Conservation (phyloP, 1,140 invertebrate genomes). For the Zaprionus vittiger region DNA sequence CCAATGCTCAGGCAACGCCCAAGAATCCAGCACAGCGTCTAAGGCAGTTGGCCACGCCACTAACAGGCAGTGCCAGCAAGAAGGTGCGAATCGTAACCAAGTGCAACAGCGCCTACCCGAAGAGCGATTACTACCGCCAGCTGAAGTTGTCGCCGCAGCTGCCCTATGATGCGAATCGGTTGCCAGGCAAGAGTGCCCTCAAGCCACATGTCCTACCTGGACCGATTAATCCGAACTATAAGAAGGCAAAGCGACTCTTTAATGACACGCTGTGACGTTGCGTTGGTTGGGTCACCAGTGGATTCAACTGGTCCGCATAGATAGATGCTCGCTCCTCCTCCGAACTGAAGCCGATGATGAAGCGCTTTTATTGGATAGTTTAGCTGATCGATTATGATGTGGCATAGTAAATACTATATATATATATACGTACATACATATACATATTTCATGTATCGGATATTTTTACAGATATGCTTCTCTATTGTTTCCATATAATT, state of each 20-base stretch:
- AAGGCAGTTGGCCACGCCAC: slow-evolving; percentile 32
- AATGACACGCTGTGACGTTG: slow-evolving; percentile 80
- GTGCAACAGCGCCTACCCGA: slow-evolving; percentile 88
- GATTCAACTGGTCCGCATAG: slow-evolving; percentile 23
- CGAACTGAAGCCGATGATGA: slow-evolving; percentile 1
- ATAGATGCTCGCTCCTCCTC: slow-evolving; percentile 1
- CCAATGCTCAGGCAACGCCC: slow-evolving; percentile 28
- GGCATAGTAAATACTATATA: slow-evolving; percentile 32
- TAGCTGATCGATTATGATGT: slow-evolving; percentile 18
- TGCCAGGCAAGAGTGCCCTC: slow-evolving; percentile 88
- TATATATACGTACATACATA: slow-evolving; percentile 16
- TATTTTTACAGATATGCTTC: slow-evolving; percentile 46
- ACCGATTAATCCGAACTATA: slow-evolving; percentile 91
- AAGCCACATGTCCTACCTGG: slow-evolving; percentile 88
- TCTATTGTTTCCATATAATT: slow-evolving; percentile 31
- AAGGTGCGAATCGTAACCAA: slow-evolving; percentile 88
- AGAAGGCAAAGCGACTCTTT: slow-evolving; percentile 84
- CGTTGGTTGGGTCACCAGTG: slow-evolving; percentile 27
- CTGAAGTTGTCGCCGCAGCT: slow-evolving; percentile 89
- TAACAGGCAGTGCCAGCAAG: slow-evolving; percentile 48
- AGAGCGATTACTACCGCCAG: slow-evolving; percentile 89
- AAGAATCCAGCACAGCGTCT: slow-evolving; percentile 32
- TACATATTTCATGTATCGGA: slow-evolving; percentile 21
- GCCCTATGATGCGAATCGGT: slow-evolving; percentile 89
- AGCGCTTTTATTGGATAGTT: slow-evolving; percentile 8